A percentile compares a stretch with the other conserved stretches of the same genome.
Evolutionary conservation across 2,888 invertebrate species (phyloP).

Genomic region (Catocala nupta): DNA sequence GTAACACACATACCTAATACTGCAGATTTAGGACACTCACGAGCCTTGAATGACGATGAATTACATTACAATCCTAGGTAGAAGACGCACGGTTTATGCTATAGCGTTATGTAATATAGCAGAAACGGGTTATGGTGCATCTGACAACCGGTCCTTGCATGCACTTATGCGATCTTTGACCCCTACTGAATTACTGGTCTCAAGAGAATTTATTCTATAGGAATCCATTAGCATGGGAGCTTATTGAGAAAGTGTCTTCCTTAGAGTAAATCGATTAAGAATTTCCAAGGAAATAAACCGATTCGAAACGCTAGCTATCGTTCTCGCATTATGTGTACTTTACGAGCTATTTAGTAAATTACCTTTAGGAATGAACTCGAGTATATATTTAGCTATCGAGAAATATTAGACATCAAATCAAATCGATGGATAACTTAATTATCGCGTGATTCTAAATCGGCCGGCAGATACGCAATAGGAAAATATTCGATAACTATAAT

Average conservation of each 20-base stretch:
- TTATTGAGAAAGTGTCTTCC: too few relatives aligned
- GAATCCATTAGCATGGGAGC: background rate
- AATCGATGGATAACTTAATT: too few relatives aligned
- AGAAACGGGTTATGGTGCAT: conserved; percentile 40
- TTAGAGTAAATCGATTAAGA: too few relatives aligned
- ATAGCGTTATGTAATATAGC: conserved; percentile 24
- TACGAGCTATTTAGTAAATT: too few relatives aligned
- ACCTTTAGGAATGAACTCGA: too few relatives aligned
- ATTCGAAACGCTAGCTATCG: too few relatives aligned
- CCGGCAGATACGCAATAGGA: conserved; percentile 4
- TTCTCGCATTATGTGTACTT: too few relatives aligned
- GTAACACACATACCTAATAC: conserved; percentile 16
- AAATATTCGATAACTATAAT: conserved; percentile 25
- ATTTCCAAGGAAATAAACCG: too few relatives aligned
- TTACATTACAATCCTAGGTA: conserved; percentile 12
- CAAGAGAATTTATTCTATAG: conserved; percentile 14
- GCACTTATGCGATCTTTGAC: conserved; percentile 40
- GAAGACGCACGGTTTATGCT: conserved; percentile 15
- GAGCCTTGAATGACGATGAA: conserved; percentile 6
- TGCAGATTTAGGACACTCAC: conserved; percentile 19
- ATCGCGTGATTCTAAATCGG: too few relatives aligned
- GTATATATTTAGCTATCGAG: too few relatives aligned
- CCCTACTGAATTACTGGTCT: conserved; percentile 22
- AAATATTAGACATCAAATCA: too few relatives aligned
- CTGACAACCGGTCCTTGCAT: conserved; percentile 35